phyloP scores from a whole-genome alignment of 2,113 vertebrate species.

The Vanacampus margaritifer region DNA sequence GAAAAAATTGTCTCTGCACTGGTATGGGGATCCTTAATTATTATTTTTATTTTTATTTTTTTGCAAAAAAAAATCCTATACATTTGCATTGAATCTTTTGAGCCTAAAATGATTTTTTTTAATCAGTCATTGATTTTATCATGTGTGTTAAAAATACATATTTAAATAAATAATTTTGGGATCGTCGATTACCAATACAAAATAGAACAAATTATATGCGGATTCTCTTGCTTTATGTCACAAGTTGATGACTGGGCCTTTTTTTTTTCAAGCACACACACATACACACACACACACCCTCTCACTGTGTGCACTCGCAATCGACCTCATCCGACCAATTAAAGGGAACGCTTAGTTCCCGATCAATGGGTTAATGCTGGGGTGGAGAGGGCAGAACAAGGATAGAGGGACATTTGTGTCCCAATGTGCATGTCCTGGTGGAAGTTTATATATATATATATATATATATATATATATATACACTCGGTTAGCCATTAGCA shows the following conservation, averaged over 20 bases:
- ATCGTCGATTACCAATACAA: neutral
- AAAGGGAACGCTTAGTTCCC: constrained; percentile 69
- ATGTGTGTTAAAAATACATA: too few species aligned
- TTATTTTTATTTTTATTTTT: too few species aligned
- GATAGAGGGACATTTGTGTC: neutral
- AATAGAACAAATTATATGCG: neutral
- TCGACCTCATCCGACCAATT: constrained; percentile 71
- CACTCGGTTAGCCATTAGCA: too few species aligned
- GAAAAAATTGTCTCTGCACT: too few species aligned
- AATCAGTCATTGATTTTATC: too few species aligned
- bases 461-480: too few species aligned
- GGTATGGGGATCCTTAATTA: too few species aligned
- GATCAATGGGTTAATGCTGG: constrained; percentile 55
- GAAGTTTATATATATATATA: too few species aligned
- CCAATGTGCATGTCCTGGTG: neutral
- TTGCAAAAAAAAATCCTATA: too few species aligned
- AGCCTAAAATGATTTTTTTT: too few species aligned
- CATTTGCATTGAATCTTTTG: too few species aligned
- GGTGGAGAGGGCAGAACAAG: constrained; percentile 24
- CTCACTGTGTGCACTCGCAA: constrained; percentile 59
- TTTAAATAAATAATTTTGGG: too few species aligned
- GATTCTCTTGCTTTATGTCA: neutral
- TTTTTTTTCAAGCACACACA: neutral
- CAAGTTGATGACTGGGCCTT: neutral
- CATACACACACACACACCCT: constrained; percentile 1